Conservation (phyloP, 53 echinoderm and acorn worm genomes). For the Glandiceps talaboti region DNA sequence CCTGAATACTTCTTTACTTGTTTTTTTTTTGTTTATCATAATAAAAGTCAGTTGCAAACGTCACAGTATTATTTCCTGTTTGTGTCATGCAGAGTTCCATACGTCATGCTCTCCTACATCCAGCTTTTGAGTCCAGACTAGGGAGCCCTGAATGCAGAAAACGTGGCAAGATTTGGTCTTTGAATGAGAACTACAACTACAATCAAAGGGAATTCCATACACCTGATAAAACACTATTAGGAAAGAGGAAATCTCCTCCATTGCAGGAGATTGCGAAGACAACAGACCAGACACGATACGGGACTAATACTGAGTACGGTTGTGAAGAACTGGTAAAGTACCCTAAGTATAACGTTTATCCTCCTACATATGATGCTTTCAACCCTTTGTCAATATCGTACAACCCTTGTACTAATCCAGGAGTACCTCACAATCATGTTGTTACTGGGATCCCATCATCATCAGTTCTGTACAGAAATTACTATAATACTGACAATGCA, state of each 20-base stretch:
- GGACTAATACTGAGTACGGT: too few relatives aligned
- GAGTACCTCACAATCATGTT: not conserved
- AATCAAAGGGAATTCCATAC: not conserved
- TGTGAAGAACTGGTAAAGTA: too few relatives aligned
- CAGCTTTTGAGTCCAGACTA: conserved; percentile 52
- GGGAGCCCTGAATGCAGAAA: not conserved
- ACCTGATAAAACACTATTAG: not conserved
- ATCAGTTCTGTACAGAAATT: not conserved
- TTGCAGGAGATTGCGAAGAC: not conserved
- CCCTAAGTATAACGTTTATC: too few relatives aligned
- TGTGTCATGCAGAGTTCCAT: conserved; percentile 63
- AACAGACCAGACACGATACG: too few relatives aligned
- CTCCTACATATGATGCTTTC: too few relatives aligned
- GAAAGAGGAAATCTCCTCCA: not conserved
- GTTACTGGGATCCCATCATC: not conserved
- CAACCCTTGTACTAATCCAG: not conserved
- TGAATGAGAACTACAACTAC: not conserved
- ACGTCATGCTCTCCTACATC: conserved; percentile 73
- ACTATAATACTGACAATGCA: not conserved
- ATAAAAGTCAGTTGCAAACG: too few relatives aligned
- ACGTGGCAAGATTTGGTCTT: not conserved
- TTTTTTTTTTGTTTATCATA: too few relatives aligned
- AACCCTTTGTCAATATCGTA: not conserved
- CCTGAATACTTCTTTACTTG: too few relatives aligned
- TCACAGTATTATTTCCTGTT: too few relatives aligned